phyloP scores from a whole-genome alignment of 2,113 vertebrate species.

The Plectropomus leopardus region DNA sequence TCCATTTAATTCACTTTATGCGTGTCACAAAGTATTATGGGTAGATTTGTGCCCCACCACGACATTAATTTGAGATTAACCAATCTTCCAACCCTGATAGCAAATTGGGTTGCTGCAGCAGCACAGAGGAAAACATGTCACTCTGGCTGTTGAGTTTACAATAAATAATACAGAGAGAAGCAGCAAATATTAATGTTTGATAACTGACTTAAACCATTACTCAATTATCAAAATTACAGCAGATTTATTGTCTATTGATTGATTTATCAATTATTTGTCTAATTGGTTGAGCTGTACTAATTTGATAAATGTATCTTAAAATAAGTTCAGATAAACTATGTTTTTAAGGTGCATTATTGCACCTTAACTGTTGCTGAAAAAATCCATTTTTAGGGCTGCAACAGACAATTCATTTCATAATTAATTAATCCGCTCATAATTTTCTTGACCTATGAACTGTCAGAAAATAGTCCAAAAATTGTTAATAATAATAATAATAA shows the following conservation, averaged over 20 bases:
- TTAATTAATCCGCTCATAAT: not conserved
- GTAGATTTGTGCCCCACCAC: not conserved
- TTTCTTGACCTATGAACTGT: too few relatives aligned
- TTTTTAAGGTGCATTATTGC: not conserved
- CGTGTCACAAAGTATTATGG: slow-evolving; percentile 7
- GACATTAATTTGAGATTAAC: slow-evolving; percentile 8
- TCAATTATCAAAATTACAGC: not conserved
- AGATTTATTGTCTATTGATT: too few relatives aligned
- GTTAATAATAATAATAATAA: too few relatives aligned
- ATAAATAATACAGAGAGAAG: not conserved
- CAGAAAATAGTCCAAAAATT: too few relatives aligned
- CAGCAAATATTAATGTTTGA: not conserved
- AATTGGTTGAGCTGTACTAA: not conserved
- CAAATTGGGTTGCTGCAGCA: not conserved
- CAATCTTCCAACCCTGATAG: not conserved
- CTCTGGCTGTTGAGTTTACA: not conserved
- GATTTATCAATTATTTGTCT: not conserved
- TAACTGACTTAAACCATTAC: too few relatives aligned
- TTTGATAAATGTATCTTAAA: not conserved
- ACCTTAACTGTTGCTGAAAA: not conserved
- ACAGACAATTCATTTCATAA: not conserved
- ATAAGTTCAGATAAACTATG: not conserved
- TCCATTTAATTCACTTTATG: slow-evolving; percentile 22
- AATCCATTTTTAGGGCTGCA: not conserved
- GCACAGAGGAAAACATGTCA: not conserved